Conservation (phyloP, 1,140 invertebrate genomes). For the Orius insidiosus region DNA sequence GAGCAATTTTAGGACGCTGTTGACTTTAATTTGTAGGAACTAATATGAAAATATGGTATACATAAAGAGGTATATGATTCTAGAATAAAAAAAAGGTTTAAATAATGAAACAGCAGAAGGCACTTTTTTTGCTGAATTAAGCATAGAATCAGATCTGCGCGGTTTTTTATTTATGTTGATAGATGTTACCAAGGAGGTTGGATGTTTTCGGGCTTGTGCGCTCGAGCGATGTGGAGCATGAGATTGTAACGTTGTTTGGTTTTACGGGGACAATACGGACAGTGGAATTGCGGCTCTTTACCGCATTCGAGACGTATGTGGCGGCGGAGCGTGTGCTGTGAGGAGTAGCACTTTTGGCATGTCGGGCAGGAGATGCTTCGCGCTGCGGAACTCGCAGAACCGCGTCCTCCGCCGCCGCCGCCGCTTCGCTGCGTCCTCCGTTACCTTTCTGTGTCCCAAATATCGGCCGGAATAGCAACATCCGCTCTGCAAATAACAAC, state of each 20-base stretch:
- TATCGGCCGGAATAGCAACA: no score
- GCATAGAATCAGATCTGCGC: not conserved
- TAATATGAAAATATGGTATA: conserved; percentile 1
- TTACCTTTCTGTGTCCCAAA: no score
- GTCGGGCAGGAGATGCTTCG: conserved; percentile 28
- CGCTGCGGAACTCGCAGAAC: not conserved
- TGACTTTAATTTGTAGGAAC: not conserved
- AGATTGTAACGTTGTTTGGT: conserved; percentile 23
- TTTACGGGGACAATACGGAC: conserved; percentile 30
- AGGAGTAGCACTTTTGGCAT: conserved; percentile 32
- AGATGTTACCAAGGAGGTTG: conserved; percentile 5
- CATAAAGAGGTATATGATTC: conserved; percentile 1
- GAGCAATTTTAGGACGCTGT: no score
- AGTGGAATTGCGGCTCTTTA: conserved; percentile 30
- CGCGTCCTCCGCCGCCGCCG: not conserved
- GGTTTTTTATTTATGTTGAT: not conserved
- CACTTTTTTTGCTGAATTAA: not conserved
- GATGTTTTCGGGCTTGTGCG: conserved; percentile 15
- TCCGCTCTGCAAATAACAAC: no score
- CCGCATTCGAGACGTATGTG: conserved; percentile 35
- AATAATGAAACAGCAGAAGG: not conserved
- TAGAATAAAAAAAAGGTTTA: not conserved
- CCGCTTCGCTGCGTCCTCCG: not conserved
- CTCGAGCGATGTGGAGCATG: conserved; percentile 19
- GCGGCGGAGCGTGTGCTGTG: conserved; percentile 30